These are phyloP conservation scores for Helobdella robusta DNA, from an alignment of 2,888 invertebrate genomes.

Conservation along the genomic window DNA sequence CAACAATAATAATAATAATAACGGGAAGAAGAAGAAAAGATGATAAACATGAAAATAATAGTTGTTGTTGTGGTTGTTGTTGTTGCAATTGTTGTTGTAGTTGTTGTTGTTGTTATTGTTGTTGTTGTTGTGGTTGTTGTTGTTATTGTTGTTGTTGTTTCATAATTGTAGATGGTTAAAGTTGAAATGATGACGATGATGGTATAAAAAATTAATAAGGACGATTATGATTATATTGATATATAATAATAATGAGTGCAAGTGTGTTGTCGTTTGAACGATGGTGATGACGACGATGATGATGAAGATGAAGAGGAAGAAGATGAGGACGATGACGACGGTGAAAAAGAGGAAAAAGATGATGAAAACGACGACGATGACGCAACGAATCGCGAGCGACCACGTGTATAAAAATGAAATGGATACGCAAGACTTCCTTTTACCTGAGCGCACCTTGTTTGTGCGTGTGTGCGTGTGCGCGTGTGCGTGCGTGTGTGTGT, in stretches of 20 bases:
- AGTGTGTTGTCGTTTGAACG: neutral
- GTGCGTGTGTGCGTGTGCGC: no score
- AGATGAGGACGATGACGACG: neutral
- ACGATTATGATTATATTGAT: no score
- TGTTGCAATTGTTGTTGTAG: neutral
- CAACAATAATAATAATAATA: no score
- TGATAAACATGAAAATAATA: no score
- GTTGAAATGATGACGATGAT: neutral
- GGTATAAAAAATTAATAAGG: no score
- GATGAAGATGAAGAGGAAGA: neutral
- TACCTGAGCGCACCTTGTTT: no score
- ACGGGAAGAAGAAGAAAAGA: no score
- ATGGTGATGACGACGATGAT: neutral
- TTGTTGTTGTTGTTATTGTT: neutral
- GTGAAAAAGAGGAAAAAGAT: neutral
- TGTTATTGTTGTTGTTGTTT: neutral
- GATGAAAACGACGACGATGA: neutral
- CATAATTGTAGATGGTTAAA: neutral
- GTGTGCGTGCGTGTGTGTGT: no score
- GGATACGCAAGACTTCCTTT: no score
- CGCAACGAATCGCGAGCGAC: no score
- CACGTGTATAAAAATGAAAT: no score
- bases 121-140: neutral
- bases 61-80: neutral
- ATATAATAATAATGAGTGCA: no score